These are phyloP conservation scores for Sinocyclocheilus anshuiensis DNA, from an alignment of 2,113 vertebrate genomes.

Conservation along the genomic window DNA sequence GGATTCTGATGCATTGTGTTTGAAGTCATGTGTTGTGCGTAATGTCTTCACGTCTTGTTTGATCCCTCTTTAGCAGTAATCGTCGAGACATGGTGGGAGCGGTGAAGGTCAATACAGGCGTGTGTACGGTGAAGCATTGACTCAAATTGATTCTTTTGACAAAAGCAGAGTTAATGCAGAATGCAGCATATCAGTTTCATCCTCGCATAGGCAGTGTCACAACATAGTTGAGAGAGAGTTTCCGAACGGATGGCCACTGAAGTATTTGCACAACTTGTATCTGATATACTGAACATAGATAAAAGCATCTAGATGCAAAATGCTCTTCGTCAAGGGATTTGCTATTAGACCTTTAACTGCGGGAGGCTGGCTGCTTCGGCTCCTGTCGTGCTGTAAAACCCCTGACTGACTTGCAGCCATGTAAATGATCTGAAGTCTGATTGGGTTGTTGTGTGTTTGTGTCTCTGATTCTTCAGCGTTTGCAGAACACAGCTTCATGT, in stretches of 20 bases:
- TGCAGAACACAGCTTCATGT: conserved; percentile 2
- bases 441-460: conserved; percentile 7
- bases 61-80: not conserved
- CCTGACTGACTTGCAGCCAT: not conserved
- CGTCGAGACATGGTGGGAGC: conserved; percentile 1
- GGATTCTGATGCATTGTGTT: not conserved
- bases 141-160: conserved; percentile 37
- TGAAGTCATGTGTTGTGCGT: not conserved
- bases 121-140: conserved; percentile 39
- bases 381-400: not conserved
- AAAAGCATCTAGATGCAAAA: not conserved
- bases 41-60: not conserved
- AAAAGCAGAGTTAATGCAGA: conserved; percentile 22
- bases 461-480: not conserved
- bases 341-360: not conserved
- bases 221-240: not conserved
- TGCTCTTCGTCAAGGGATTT: not conserved
- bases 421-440: not conserved
- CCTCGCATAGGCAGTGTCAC: not conserved
- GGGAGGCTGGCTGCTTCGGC: not conserved
- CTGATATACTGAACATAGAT: not conserved
- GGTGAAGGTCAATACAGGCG: conserved; percentile 49
- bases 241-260: too few species aligned
- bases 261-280: not conserved
- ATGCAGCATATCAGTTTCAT: conserved; percentile 25